Base-by-base conservation (phyloP, 2,888 invertebrate species). In the Seira ritae region DNA sequence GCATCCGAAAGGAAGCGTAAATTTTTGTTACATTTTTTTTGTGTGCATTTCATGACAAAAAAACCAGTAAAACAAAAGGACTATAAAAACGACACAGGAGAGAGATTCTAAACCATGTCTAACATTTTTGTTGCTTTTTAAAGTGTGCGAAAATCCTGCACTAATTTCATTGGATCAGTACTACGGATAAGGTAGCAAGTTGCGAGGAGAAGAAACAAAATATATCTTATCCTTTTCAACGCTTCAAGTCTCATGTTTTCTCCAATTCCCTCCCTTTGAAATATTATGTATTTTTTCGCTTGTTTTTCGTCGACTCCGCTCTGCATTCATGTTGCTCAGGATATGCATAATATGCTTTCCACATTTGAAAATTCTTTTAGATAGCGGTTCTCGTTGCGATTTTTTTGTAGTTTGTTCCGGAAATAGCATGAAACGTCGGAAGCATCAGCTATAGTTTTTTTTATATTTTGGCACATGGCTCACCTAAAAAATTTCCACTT, bases 401-500 rank as follows among this genome's bases (percentile, higher is more conserved):
- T 65, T 74, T 71, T 65, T 74, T 55, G 60, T 12, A 65, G 17
- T 23, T 20, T 66, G 80, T 81, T 81, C 80, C 75, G 75, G 80
- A 81, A 81, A 81, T 81, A 81, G 80, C 74, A 23, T 62, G 22
- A 62, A 62, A 62, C 62, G 31, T 4, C 31, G 62, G 62, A 62
- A 62, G 62, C 62, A 62, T 20, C 12, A 62, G 62, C 60, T 62
- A 2, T 62, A 4, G 31, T 4, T 31, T 31, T 31, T 31, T 31
- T 31, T 31, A 4, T 31, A 31, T 50, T 50, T 50, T 62, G 62
- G 62, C 62, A 62, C 62, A 62, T 62, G 62, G 20, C 62, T 62
- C 31, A 31, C 8, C 62, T 10, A 22, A 20, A 62, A 62, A n/a
- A 62, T 20, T 62, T 62, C 62, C 19, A 20, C 62, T 62, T 20